Evolutionary conservation across 2,113 vertebrate genomes (phyloP), one percentile per base, ranked within the genome.

Genomic region (Neolamprologus sp.): DNA sequence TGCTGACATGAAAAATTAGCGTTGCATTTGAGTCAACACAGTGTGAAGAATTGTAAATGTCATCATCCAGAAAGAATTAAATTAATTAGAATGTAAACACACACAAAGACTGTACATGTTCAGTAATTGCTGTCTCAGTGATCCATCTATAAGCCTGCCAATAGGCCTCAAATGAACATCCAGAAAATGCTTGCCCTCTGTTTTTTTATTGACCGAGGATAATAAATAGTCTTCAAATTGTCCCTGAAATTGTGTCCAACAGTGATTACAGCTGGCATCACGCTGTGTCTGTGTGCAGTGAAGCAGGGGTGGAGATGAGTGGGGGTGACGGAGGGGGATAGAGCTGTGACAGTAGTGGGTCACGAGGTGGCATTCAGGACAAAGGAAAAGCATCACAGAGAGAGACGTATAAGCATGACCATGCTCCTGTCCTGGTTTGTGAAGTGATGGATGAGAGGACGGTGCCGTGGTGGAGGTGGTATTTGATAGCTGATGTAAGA

Each of bases 151-250:
- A 88, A 91, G 90, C 87, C 91, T 94, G 90, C 94, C 94, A 91
- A 95, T 95, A 91, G 87, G 89, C 90, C 95, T 93, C 81, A 96
- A 95, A 95, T 96, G 88, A 96, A 89, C 94, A 95, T 94, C 93
- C 92, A 93, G 40, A 94, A 93, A 93, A 94, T 89, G 84, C 85
- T 91, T 83, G 84, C 93, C 88, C 92, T 95, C 91, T 84, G 58
- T 91, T 95, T 93, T 93, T 83, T 97, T 88, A 97, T 98, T 98
- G 97, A 98, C 97, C 97, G 97, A 97, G 97, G 97, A 99, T 99
- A 98, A 99, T 98, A 99, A 99, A 99, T 99, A 97, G 97, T 97
- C 96, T 98, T 98, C 97, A 98, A 99, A 99, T 99, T 99, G 98
- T 98, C 98, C 98, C 97, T 98, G 98, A 98, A 99, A 99, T 99